Percentiles rank a stretch among this genome's conserved stretches.
Conservation (phyloP, 1,140 invertebrate genomes). For the Parasteatoda tepidariorum region DNA sequence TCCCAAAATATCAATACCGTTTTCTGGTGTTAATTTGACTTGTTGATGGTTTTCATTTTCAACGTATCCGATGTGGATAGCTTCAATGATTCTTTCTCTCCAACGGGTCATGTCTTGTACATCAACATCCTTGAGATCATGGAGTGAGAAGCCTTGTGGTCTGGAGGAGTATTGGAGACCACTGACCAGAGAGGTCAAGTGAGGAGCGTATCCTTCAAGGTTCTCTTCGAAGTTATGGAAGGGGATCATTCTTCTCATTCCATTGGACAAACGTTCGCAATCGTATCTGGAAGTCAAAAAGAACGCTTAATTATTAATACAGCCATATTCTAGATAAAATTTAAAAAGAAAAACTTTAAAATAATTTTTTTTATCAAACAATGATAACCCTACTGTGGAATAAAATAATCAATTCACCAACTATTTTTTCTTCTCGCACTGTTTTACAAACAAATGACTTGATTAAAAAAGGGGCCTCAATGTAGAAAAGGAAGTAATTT, state of each 20-base stretch:
- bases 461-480: too few species aligned
- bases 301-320: too few species aligned
- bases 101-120: slow-evolving; percentile 69
- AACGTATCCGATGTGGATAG: slow-evolving; percentile 52
- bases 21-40: slow-evolving; percentile 21
- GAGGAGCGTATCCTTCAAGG: slow-evolving; percentile 74
- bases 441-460: too few species aligned
- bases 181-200: slow-evolving; percentile 73
- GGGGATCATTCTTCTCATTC: slow-evolving; percentile 43
- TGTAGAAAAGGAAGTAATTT: too few species aligned
- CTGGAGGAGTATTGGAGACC: slow-evolving; percentile 76
- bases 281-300: slow-evolving; percentile 41
- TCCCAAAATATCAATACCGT: slow-evolving; percentile 71
- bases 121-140: slow-evolving; percentile 67
- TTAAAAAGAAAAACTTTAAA: too few species aligned
- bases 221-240: slow-evolving; percentile 59
- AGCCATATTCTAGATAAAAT: too few species aligned
- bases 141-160: slow-evolving; percentile 70
- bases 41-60: slow-evolving; percentile 34
- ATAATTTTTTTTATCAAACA: too few species aligned
- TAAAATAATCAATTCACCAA: too few species aligned
- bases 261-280: slow-evolving; percentile 49
- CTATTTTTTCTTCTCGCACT: too few species aligned
- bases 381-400: too few species aligned
- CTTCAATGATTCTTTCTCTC: slow-evolving; percentile 60